Evolutionary conservation across 2,888 invertebrate species (phyloP), one percentile per base, ranked within the genome.

Genomic region (Watsonalla binaria): DNA sequence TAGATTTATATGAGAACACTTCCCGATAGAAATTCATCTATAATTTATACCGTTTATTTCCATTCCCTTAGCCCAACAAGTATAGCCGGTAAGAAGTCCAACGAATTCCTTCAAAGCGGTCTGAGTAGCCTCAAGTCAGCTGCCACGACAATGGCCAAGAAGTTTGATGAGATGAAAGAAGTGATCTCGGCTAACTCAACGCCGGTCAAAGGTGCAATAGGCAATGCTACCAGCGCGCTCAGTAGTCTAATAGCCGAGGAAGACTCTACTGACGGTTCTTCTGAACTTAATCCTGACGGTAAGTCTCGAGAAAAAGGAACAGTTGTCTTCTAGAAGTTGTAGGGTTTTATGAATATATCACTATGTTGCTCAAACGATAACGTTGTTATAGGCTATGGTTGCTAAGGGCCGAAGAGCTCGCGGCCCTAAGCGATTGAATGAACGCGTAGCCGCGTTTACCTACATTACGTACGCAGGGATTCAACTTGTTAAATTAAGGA

Each of bases 141-240:
- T 0, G 96, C 97, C 0, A 96, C 94, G 2, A 95, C 95, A 46
- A 93, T 97, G 78, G 96, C 94, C 24, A 97, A 96, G 75, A 97
- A 97, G 74, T 94, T 97, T 69, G 97, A 97, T 76, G 97, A 97
- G 81, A 95, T 97, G 80, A 97, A 97, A 78, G 97, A 97, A 79
- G 96, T 96, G 33, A 96, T 97, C 67, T 96, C 96, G 2, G 96
- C 95, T 0, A 96, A 95, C 63, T 95, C 95, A n/a, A 96, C 96
- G 8, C 97, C 97, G 0, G 95, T 96, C 5, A 96, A 96, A 81
- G 92, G 93, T 0, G 91, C 87, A 0, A 84, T 89, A 5, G 90
- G 89, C 0, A 89, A 86, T 47, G 91, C 91, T 0, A 88, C 89
- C 0, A 88, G 82, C 52, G 89, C 87, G 0, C 48, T 90, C 0